These are phyloP conservation scores for Rhagoletis pomonella DNA, from an alignment of 1,140 invertebrate genomes.

Conservation along the genomic window DNA sequence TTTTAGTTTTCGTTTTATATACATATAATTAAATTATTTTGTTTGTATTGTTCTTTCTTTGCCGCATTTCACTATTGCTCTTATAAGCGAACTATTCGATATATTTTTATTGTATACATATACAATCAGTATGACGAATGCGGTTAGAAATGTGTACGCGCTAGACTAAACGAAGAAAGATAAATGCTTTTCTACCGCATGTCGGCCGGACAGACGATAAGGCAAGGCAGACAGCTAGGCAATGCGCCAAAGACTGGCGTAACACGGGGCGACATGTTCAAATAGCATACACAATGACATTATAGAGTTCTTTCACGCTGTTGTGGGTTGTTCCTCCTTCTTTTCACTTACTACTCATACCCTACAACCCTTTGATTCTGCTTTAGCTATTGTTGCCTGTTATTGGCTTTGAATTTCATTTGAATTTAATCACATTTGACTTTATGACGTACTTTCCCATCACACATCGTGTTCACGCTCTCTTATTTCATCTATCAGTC, in stretches of 20 bases:
- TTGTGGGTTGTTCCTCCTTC: too few relatives aligned
- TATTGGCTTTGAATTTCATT: background rate
- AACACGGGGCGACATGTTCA: background rate
- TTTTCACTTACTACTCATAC: too few relatives aligned
- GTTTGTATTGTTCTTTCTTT: background rate
- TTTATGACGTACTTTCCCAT: background rate
- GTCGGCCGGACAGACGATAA: background rate
- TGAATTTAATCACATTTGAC: conserved; percentile 6
- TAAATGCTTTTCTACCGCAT: background rate
- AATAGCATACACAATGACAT: too few relatives aligned
- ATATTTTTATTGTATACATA: background rate
- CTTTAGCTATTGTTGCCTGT: background rate
- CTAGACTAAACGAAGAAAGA: background rate
- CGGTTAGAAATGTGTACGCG: conserved; percentile 5
- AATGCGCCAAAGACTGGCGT: background rate
- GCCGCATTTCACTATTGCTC: background rate
- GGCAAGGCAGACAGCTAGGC: background rate
- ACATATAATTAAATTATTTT: background rate
- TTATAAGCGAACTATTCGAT: too few relatives aligned
- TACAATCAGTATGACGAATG: conserved; percentile 5
- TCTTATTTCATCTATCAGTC: background rate
- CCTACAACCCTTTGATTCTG: background rate
- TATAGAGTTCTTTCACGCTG: too few relatives aligned
- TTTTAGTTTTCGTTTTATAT: too few relatives aligned
- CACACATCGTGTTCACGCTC: background rate